Evolutionary conservation across 2,113 vertebrate species (phyloP).

Genomic region (Hypocryptadius cinnamomeus): DNA sequence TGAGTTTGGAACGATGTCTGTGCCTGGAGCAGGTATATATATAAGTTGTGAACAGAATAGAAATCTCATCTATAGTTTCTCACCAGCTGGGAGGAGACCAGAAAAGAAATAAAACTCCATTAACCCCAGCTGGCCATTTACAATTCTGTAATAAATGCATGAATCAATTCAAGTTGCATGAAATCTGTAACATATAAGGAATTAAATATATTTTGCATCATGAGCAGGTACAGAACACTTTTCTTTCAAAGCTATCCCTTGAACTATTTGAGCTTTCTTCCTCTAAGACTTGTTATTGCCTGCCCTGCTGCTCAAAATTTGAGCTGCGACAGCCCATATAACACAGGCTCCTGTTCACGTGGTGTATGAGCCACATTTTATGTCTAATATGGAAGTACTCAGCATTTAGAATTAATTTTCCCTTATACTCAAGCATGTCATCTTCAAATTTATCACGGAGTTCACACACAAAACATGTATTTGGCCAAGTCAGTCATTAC

Average conservation of each 20-base stretch:
- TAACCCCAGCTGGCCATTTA: background rate
- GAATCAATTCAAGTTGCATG: background rate
- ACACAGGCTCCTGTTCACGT: background rate
- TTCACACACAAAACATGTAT: slow-evolving; percentile 7
- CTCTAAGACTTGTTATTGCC: background rate
- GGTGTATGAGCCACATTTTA: background rate
- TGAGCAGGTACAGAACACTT: background rate
- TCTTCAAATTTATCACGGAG: background rate
- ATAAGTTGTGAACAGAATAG: background rate
- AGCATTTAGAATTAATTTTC: slow-evolving; percentile 12
- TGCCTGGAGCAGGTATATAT: background rate
- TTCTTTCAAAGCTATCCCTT: background rate
- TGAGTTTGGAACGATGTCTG: background rate
- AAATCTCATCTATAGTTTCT: background rate
- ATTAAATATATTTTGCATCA: background rate
- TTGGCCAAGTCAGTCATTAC: slow-evolving; percentile 27
- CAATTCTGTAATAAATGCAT: background rate
- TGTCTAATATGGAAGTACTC: background rate
- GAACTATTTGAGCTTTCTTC: background rate
- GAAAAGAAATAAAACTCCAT: background rate
- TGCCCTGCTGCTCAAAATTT: background rate
- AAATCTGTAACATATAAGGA: background rate
- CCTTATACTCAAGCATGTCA: background rate
- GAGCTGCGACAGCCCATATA: background rate
- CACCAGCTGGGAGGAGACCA: background rate